A percentile compares a stretch with the other conserved stretches of the same genome.
Evolutionary conservation across 2,888 invertebrate species (phyloP).

Genomic region (Xestia sexstrigata): DNA sequence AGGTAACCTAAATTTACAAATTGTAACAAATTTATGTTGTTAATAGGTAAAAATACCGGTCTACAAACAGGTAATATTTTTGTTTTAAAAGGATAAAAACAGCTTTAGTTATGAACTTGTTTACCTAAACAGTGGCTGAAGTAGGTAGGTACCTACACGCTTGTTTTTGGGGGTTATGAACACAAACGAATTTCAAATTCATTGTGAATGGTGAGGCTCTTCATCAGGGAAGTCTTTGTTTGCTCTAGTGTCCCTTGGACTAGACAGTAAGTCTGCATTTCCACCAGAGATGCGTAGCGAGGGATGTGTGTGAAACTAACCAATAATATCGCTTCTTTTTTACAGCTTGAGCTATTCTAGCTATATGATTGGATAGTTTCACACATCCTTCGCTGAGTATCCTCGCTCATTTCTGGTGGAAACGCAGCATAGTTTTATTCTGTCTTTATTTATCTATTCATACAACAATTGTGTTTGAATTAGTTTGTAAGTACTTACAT

Average conservation of each 20-base stretch:
- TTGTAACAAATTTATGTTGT: neutral
- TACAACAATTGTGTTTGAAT: no score
- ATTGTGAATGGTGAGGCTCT: neutral
- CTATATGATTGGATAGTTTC: no score
- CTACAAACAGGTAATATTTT: neutral
- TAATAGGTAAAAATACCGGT: neutral
- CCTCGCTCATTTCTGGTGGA: no score
- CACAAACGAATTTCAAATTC: neutral
- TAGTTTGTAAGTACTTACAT: no score
- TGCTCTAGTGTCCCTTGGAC: neutral
- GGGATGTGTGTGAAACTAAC: no score
- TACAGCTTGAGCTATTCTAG: no score
- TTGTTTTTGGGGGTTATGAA: neutral
- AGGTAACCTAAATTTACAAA: slow-evolving; percentile 16
- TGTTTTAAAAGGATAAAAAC: neutral
- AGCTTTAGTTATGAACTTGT: neutral
- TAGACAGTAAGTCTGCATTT: no score
- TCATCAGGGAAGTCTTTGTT: neutral
- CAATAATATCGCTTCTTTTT: no score
- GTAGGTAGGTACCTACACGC: neutral
- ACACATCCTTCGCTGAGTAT: no score
- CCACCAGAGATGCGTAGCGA: no score
- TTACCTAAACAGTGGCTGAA: neutral
- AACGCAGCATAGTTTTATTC: no score
- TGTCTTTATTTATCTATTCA: no score